Conservation (phyloP, 30 jellyfish, hydroid and myxozoan genomes). For the Rhopilema esculentum region DNA sequence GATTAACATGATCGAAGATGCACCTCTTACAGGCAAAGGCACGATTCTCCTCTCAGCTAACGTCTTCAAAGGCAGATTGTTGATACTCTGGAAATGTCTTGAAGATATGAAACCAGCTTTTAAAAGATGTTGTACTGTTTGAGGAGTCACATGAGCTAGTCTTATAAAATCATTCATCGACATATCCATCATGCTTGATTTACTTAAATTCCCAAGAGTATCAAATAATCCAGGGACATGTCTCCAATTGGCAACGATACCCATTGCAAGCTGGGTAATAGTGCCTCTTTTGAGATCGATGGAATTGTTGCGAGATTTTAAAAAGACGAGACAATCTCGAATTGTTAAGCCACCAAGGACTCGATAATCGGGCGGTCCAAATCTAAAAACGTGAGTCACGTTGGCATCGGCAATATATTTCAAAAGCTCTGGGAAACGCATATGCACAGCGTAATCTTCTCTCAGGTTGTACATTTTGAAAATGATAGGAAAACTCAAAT, state of each 20-base stretch:
- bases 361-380: neutral
- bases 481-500: neutral
- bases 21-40: neutral
- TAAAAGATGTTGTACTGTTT: neutral
- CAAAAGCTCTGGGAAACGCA: neutral
- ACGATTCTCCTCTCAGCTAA: neutral
- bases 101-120: neutral
- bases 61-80: neutral
- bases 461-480: neutral
- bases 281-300: neutral
- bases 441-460: neutral
- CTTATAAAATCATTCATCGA: neutral
- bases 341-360: slow-evolving; percentile 15
- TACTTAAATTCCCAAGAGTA: neutral
- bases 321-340: slow-evolving; percentile 8
- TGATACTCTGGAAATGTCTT: neutral
- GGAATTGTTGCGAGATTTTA: neutral
- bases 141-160: neutral
- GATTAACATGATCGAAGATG: slow-evolving; percentile 8
- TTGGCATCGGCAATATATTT: slow-evolving; percentile 22
- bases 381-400: neutral
- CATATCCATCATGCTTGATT: slow-evolving; percentile 18
- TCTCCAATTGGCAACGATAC: neutral
- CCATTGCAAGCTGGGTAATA: neutral
- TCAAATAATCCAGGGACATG: slow-evolving; percentile 23